Base-by-base conservation (phyloP, 2,113 vertebrate genomes). In the Dolichotis patagonum region DNA sequence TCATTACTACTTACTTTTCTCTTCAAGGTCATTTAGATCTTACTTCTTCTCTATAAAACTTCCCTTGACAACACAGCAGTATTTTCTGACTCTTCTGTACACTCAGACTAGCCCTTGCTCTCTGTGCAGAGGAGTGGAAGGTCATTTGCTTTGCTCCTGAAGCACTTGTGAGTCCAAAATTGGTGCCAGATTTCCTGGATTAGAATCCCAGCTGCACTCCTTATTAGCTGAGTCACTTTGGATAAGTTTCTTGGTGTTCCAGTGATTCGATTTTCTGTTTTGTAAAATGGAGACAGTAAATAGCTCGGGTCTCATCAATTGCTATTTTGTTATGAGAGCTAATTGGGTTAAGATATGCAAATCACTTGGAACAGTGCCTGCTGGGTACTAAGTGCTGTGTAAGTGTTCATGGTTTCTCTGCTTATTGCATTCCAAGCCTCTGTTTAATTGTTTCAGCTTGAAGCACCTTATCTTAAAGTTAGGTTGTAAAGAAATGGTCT, bases 321-420 rank as follows among this genome's bases (percentile, higher is more conserved):
- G 78, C 38, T 93, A 38, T 86, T 89, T 89, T 73, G 11, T 35
- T 49, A 85, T 86, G 46, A 87, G 26, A 67, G 84, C 19, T 90
- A 90, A 93, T 52, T 87, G 38, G 46, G 35, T 75, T 93, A 60
- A 88, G 62, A 62, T 73, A 81, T 92, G 62, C 58, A 91, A 96
- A 54, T 94, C 80, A 43, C 22, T 73, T 73, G 41, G 30, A 67
- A 62, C 38, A 85, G 14, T 67, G 38, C 8, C 41, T 65, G 24
- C 4, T 10, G 77, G 11, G 43, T 16, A n/a, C 3, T 32, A 80
- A 52, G 46, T 80, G 30, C 60, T 88, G 77, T 73, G 0, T n/a
- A n/a, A 87, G n/a, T 75, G 2, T 94, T 87, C 77, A 86, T 5
- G n/a, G 62, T 94, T 80, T 49, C 71, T 95, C 35, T 54, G 35